Conservation (phyloP, 2,797 vertebrate species). For the Sebastes diaconus region DNA sequence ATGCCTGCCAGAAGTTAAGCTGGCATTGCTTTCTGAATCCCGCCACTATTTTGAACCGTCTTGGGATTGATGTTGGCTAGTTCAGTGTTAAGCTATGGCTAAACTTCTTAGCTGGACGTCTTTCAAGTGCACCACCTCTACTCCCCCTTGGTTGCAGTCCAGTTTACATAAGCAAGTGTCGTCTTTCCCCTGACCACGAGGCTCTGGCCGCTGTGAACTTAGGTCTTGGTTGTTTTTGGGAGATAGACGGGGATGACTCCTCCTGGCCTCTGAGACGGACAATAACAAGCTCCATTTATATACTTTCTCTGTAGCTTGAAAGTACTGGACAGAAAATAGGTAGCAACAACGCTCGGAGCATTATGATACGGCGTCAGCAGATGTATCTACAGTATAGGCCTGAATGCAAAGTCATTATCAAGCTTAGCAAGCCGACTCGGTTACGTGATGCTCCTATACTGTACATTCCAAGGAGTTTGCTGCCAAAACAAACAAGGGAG, state of each 20-base stretch:
- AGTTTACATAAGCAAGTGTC: conserved; percentile 61
- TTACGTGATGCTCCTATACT: conserved; percentile 43
- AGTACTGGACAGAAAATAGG: neutral
- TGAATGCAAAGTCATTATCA: conserved; percentile 45
- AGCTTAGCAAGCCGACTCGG: conserved; percentile 14
- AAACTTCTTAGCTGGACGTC: conserved; percentile 29
- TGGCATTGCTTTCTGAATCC: neutral
- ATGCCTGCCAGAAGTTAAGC: neutral
- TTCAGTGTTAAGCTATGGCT: conserved; percentile 22
- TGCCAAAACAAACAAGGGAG: conserved; percentile 59
- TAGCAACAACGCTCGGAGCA: neutral
- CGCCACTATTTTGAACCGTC: neutral
- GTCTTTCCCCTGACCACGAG: conserved; percentile 63
- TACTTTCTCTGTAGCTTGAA: neutral
- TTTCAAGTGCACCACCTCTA: conserved; percentile 21
- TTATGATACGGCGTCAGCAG: neutral
- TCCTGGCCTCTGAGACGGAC: neutral
- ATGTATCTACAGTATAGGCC: conserved; percentile 10
- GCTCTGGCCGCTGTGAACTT: conserved; percentile 1
- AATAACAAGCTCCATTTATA: conserved; percentile 2
- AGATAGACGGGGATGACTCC: neutral
- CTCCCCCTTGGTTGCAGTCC: conserved; percentile 29
- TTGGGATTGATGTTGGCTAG: conserved; percentile 2
- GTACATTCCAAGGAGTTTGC: conserved; percentile 36
- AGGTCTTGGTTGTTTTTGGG: conserved; percentile 31